These are phyloP conservation scores for Calameuta idolon DNA, from an alignment of 2,888 invertebrate species.

Conservation along the genomic window DNA sequence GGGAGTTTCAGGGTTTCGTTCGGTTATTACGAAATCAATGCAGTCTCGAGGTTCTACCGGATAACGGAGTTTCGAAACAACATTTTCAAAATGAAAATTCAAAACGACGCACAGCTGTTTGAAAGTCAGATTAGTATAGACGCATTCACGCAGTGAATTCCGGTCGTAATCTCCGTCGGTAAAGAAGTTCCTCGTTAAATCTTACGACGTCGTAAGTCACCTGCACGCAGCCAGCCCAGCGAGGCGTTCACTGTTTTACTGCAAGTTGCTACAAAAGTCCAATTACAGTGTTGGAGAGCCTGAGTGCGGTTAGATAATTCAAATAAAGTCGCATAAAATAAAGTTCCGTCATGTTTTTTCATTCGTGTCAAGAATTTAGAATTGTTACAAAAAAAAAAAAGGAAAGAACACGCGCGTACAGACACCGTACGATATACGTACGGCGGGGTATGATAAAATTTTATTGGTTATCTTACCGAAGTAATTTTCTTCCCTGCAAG, in stretches of 20 bases:
- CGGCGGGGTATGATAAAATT: background rate
- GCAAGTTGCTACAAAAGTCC: background rate
- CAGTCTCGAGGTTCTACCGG: background rate
- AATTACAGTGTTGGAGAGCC: background rate
- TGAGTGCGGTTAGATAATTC: background rate
- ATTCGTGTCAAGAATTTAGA: no score
- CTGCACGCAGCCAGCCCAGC: background rate
- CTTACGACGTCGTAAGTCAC: conserved; percentile 2
- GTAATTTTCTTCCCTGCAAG: background rate
- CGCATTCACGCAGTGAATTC: background rate
- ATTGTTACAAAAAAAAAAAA: no score
- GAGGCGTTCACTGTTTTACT: background rate
- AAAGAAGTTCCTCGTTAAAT: background rate
- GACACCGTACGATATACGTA: no score
- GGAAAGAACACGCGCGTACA: no score
- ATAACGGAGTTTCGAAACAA: background rate
- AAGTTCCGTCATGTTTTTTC: background rate
- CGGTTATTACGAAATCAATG: background rate
- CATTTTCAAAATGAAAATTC: background rate
- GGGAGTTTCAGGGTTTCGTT: background rate
- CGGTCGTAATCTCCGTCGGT: background rate
- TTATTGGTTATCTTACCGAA: background rate
- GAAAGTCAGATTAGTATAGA: background rate
- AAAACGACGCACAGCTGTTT: background rate
- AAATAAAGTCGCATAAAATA: background rate